Conservation (phyloP, 2,888 invertebrate genomes). For the Stenchaetothrips biformis region DNA sequence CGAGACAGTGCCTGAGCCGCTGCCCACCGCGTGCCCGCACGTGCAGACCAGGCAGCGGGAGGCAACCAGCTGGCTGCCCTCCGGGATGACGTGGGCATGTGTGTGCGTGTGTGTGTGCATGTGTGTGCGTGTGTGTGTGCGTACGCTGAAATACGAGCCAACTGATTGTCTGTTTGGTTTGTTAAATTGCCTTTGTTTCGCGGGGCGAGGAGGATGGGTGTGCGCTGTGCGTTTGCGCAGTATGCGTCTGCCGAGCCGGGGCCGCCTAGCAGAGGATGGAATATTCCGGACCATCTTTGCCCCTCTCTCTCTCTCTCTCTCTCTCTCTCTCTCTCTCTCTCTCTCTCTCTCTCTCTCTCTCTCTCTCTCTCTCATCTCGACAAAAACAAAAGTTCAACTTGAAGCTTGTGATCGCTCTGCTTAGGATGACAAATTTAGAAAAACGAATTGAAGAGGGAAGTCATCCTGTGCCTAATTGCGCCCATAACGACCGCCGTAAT, state of each 20-base stretch:
- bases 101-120: neutral
- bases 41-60: too few species aligned
- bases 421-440: too few species aligned
- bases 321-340: neutral
- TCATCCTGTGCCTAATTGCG: too few species aligned
- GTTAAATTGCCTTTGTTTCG: conserved; percentile 19
- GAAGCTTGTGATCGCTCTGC: too few species aligned
- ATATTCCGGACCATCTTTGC: neutral
- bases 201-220: neutral
- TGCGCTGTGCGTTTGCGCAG: neutral
- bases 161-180: conserved; percentile 21
- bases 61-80: too few species aligned
- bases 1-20: too few species aligned
- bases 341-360: neutral
- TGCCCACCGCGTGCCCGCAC: too few species aligned
- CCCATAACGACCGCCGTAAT: too few species aligned
- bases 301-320: neutral
- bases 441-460: too few species aligned
- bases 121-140: neutral
- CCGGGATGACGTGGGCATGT: neutral
- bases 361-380: neutral
- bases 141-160: neutral
- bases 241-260: neutral
- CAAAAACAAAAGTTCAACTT: neutral
- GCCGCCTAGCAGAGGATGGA: neutral